A percentile compares a stretch with the other conserved stretches of the same genome.
Evolutionary conservation across 1,140 invertebrate species (phyloP).

Genomic region (Spodoptera frugiperda): DNA sequence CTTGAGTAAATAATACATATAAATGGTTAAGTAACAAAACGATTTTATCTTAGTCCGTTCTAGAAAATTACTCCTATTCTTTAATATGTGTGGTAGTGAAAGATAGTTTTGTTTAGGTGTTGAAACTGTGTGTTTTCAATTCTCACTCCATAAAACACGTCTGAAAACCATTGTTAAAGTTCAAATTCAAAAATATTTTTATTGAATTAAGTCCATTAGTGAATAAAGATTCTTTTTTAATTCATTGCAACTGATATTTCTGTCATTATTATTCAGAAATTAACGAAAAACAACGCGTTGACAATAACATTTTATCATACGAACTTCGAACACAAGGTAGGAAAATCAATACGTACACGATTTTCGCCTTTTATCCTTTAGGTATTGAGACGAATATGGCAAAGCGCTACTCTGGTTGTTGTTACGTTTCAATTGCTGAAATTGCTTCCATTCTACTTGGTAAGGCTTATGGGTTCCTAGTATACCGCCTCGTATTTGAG

Average conservation of each 20-base stretch:
- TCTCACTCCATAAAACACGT: no score
- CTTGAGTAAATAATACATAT: no score
- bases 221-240: background rate
- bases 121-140: no score
- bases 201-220: background rate
- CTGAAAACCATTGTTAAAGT: background rate
- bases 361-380: background rate
- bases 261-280: conserved; percentile 1
- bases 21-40: no score
- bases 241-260: background rate
- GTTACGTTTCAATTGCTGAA: background rate
- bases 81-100: no score
- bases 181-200: background rate
- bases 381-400: background rate
- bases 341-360: conserved; percentile 1
- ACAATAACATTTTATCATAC: background rate
- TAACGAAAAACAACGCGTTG: background rate
- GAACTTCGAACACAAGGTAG: background rate
- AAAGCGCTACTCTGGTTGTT: background rate
- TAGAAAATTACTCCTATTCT: no score
- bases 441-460: background rate
- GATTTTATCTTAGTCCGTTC: no score
- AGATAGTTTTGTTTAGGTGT: no score
- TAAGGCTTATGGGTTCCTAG: conserved; percentile 16
- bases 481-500: conserved; percentile 17